These are phyloP conservation scores for Sakesphorus luctuosus DNA, from an alignment of 2,113 vertebrate genomes.

Conservation along the genomic window DNA sequence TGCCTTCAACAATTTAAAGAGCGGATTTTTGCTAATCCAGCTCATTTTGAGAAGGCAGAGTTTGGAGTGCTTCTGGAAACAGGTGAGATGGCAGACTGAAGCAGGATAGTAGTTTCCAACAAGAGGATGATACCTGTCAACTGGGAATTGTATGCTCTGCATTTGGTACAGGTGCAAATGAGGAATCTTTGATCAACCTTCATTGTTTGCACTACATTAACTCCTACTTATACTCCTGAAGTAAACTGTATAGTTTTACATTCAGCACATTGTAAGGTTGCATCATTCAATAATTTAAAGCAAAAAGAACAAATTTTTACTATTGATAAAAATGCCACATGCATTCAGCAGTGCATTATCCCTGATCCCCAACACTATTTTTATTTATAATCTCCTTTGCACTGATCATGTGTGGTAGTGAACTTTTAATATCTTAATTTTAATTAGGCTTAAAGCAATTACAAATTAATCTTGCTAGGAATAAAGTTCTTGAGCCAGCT, in stretches of 20 bases:
- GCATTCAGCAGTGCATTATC: conserved; percentile 7
- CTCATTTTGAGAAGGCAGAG: neutral
- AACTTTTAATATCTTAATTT: conserved; percentile 63
- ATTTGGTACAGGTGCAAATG: neutral
- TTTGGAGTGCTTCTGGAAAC: neutral
- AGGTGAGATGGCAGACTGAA: neutral
- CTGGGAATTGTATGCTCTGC: neutral
- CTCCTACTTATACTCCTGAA: neutral
- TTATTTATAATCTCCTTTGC: conserved; percentile 38
- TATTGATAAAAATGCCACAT: conserved; percentile 5
- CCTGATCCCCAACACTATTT: neutral
- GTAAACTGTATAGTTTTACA: neutral
- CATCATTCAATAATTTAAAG: neutral
- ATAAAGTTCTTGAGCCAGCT: conserved; percentile 30
- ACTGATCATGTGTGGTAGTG: conserved; percentile 22
- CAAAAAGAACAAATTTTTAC: conserved; percentile 8
- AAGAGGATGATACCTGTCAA: neutral
- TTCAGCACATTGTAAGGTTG: neutral
- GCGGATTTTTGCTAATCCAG: neutral
- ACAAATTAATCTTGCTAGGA: conserved; percentile 53
- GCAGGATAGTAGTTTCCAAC: neutral
- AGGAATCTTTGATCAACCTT: neutral
- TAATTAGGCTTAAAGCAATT: conserved; percentile 68
- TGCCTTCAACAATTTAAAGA: neutral
- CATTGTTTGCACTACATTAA: neutral